Percentiles rank a stretch among this genome's conserved stretches.
Evolutionary conservation across 2,797 vertebrate genomes (phyloP).

Genomic region (Premnoplex brunnescens): DNA sequence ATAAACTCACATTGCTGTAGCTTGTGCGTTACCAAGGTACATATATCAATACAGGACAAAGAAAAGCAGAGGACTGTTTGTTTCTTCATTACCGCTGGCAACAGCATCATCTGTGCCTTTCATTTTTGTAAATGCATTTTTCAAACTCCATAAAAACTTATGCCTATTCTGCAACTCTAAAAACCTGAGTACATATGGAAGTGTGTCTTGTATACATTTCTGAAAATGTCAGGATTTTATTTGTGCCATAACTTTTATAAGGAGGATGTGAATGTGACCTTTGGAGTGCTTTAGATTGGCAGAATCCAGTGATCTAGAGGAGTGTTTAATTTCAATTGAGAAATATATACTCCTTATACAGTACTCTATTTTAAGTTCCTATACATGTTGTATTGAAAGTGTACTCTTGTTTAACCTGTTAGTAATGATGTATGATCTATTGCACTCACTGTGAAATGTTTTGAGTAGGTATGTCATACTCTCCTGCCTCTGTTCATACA

Average conservation of each 20-base stretch:
- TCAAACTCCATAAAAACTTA: not conserved
- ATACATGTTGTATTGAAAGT: not conserved
- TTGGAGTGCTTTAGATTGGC: not conserved
- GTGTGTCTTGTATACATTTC: not conserved
- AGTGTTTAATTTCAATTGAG: not conserved
- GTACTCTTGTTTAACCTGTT: not conserved
- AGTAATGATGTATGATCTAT: not conserved
- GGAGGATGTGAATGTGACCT: not conserved
- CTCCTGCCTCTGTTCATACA: not conserved
- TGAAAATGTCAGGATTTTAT: not conserved
- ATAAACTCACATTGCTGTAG: not conserved
- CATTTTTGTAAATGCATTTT: not conserved
- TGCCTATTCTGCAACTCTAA: not conserved
- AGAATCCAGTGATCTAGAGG: not conserved
- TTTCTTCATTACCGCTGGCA: constrained; percentile 12
- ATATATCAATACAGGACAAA: not conserved
- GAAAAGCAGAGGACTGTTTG: not conserved
- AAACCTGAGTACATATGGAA: not conserved
- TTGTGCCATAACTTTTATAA: not conserved
- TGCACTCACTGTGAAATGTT: not conserved
- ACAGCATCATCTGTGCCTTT: not conserved
- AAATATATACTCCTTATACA: not conserved
- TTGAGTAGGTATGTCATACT: not conserved
- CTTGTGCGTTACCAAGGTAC: not conserved
- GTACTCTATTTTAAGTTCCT: not conserved